Evolutionary conservation across 2,113 vertebrate genomes (phyloP).

Genomic region (Corvus hawaiiensis): DNA sequence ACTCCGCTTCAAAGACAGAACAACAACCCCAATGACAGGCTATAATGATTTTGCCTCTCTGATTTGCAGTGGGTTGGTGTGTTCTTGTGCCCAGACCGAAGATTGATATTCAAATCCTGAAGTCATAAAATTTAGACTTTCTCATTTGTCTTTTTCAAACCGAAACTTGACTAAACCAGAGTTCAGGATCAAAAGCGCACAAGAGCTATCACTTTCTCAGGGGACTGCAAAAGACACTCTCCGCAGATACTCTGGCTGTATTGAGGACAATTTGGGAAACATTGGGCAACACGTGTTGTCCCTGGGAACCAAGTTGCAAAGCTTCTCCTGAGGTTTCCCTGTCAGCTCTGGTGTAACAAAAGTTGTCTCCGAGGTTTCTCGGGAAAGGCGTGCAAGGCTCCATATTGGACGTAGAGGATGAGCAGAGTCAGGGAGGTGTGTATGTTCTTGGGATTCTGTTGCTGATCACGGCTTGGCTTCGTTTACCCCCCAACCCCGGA

Average conservation of each 20-base stretch:
- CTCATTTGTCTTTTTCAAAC: not conserved
- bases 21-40: not conserved
- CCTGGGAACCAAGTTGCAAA: not conserved
- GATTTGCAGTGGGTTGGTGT: conserved; percentile 17
- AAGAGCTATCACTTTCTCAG: not conserved
- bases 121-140: conserved; percentile 24
- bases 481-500: not conserved
- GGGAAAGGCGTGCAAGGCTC: not conserved
- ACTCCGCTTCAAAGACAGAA: conserved; percentile 41
- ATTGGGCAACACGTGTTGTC: not conserved
- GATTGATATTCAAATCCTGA: not conserved
- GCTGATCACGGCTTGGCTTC: not conserved
- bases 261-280: not conserved
- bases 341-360: not conserved
- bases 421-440: not conserved
- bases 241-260: not conserved
- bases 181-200: not conserved
- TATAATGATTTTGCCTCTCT: conserved; percentile 11
- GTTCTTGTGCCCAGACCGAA: conserved; percentile 40
- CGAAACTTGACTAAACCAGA: conserved; percentile 35
- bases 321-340: not conserved
- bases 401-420: not conserved
- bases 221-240: not conserved
- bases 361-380: not conserved
- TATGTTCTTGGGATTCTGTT: not conserved